Evolutionary conservation across 2,113 vertebrate genomes (phyloP).

Genomic region (Halcyon senegalensis): DNA sequence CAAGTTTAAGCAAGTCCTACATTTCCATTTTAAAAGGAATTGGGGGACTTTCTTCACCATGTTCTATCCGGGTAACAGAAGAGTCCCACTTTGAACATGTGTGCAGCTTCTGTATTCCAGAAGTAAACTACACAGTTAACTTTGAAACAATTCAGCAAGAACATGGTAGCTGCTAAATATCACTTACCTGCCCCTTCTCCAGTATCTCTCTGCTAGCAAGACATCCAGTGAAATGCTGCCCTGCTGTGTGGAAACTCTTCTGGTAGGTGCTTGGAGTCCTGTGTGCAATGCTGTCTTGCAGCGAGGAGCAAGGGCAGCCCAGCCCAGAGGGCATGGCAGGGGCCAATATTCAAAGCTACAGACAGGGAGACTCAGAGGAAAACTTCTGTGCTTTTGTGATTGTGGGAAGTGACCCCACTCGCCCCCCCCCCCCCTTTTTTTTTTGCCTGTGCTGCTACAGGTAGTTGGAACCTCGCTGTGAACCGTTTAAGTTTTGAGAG

Average conservation of each 20-base stretch:
- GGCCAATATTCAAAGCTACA: background rate
- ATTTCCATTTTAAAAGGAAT: conserved; percentile 1
- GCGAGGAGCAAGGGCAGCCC: background rate
- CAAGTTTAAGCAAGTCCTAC: conserved; percentile 3
- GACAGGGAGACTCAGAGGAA: background rate
- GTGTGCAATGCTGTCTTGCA: background rate
- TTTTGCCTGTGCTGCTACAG: background rate
- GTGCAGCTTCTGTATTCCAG: background rate
- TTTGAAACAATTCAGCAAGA: background rate
- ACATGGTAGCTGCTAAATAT: background rate
- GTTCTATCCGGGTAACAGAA: background rate
- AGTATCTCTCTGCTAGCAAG: accelerated
- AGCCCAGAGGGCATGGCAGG: background rate
- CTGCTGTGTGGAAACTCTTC: background rate
- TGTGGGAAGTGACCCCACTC: background rate
- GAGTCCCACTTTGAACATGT: background rate
- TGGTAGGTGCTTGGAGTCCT: background rate
- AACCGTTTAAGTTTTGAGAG: background rate
- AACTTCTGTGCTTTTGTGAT: background rate
- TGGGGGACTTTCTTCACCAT: background rate
- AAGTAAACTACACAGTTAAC: background rate
- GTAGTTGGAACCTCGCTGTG: accelerated
- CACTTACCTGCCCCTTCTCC: background rate
- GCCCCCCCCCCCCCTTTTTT: background rate
- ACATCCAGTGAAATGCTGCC: background rate